Conservation (phyloP, 2,797 vertebrate genomes). For the Rhinella marina region DNA sequence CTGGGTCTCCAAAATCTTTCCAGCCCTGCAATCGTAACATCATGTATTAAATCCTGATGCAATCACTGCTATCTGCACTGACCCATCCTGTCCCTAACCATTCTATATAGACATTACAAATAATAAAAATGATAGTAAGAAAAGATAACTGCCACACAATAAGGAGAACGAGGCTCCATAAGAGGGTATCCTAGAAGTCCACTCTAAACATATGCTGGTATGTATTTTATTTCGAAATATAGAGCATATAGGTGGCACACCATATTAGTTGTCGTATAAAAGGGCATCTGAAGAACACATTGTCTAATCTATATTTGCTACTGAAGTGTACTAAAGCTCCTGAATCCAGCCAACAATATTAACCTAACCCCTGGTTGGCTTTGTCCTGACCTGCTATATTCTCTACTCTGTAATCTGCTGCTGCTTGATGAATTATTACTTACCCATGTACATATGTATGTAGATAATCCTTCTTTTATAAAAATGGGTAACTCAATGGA, state of each 20-base stretch:
- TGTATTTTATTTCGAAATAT: too few relatives aligned
- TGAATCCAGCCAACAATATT: neutral
- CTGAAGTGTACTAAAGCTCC: neutral
- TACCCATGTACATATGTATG: constrained; percentile 37
- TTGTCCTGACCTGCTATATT: constrained; percentile 29
- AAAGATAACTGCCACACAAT: neutral
- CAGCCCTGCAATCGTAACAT: too few relatives aligned
- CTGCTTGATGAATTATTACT: constrained; percentile 40
- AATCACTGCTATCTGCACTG: too few relatives aligned
- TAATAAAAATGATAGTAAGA: too few relatives aligned
- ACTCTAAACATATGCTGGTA: neutral
- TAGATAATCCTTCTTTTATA: constrained; percentile 49
- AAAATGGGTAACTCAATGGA: constrained; percentile 52
- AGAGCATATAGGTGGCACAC: too few relatives aligned
- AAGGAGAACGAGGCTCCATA: neutral
- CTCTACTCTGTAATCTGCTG: constrained; percentile 5
- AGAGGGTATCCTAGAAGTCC: neutral
- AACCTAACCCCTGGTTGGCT: constrained; percentile 10
- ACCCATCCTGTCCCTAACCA: too few relatives aligned
- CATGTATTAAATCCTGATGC: too few relatives aligned
- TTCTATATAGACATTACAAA: too few relatives aligned
- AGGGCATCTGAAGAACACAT: neutral
- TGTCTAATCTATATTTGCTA: neutral
- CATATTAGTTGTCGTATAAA: too few relatives aligned
- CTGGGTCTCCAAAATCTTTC: too few relatives aligned